These are phyloP conservation scores for Ochotona curzoniae DNA, from an alignment of 2,113 vertebrate genomes.

Conservation along the genomic window DNA sequence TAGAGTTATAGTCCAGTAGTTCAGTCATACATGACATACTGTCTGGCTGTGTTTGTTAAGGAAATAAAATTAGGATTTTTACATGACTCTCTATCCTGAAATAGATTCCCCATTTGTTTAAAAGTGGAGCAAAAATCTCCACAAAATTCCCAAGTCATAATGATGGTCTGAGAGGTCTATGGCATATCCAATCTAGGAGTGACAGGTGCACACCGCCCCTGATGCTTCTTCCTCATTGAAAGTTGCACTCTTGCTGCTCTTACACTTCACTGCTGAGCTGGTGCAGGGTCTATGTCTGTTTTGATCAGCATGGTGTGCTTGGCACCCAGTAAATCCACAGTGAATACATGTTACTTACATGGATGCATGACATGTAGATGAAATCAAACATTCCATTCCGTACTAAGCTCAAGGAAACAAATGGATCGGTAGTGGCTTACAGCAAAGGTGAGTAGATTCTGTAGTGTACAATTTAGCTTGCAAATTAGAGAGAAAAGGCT, in stretches of 20 bases:
- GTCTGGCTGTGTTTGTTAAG: neutral
- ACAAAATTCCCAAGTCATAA: neutral
- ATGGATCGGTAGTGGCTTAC: neutral
- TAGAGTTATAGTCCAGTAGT: neutral
- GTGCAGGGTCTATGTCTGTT: neutral
- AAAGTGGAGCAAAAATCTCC: conserved; percentile 6
- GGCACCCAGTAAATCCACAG: neutral
- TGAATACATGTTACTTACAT: neutral
- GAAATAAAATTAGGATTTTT: neutral
- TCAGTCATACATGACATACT: neutral
- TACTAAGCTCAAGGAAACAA: neutral
- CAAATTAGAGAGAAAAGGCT: neutral
- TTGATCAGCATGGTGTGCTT: conserved; percentile 6
- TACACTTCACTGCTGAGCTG: neutral
- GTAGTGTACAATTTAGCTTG: neutral
- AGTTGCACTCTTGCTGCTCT: neutral
- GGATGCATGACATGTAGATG: neutral
- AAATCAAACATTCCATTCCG: neutral
- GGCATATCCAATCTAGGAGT: neutral
- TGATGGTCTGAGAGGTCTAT: neutral
- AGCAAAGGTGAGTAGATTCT: neutral
- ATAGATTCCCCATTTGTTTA: neutral
- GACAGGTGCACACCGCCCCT: neutral
- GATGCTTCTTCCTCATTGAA: neutral
- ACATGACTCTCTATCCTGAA: neutral